Base-by-base conservation (phyloP, 2,888 invertebrate genomes). In the Caenorhabditis wallacei region DNA sequence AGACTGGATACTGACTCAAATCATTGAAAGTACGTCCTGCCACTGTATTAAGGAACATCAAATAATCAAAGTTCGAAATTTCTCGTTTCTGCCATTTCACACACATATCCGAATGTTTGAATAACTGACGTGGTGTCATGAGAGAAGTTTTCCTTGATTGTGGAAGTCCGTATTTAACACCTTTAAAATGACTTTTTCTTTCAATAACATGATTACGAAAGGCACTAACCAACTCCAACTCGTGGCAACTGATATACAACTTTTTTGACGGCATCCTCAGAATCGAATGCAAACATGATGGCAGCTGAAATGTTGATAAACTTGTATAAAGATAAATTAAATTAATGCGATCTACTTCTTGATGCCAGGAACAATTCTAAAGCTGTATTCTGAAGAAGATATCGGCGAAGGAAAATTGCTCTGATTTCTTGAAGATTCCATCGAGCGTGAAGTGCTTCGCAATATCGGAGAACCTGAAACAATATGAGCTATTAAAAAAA, bases 371-470 rank as follows among this genome's bases (percentile, higher is more conserved):
- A 99, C 93, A 99, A 96, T 94, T 99, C 99, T 92, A 99, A 95
- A 86, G 98, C 98, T 76, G 93, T 93, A 89, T 97, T 98, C 94
- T 99, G 98, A 88, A 99, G 95, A 71, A 99, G 94, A 93, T 98
- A 98, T 56, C 98, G 95, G 2, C 99, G 94, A 11, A 97, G 96
- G 94, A 99, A 99, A 91, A 99, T 97, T 82, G 99, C 99, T 13
- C 99, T 95, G 85, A 99, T 96, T 94, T 99, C 99, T 89, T 96
- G 96, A 94, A 99, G 98, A 94, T 98, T 97, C 99, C 99, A 99
- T 94, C 98, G 97, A 84, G 98, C 98, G 93, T 99, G 98, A 61
- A 98, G 94, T 93, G 97, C 96, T 92, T 99, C 99, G 93, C 98
- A 97, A 94, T 98, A 99, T 92, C 96, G 96, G 89, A 99, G 93